Conservation (phyloP, 2,888 invertebrate genomes). For the Stomorhina lunata region DNA sequence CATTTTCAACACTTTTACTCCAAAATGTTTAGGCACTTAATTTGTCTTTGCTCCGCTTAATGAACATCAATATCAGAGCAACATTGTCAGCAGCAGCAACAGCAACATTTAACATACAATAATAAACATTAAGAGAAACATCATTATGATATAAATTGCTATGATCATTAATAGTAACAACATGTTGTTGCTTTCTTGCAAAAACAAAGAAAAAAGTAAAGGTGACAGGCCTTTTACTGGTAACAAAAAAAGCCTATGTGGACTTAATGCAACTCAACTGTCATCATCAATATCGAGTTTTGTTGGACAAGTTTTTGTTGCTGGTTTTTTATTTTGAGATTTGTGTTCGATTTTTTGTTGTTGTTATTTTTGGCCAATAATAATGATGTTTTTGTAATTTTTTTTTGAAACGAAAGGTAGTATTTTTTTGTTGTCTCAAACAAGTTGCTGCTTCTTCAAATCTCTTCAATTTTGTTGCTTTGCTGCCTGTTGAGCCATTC, state of each 20-base stretch:
- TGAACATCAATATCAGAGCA: not conserved
- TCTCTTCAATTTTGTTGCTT: slow-evolving; percentile 27
- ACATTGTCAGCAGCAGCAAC: not conserved
- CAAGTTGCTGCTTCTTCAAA: slow-evolving; percentile 64
- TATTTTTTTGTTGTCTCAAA: slow-evolving; percentile 50
- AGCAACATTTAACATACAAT: not conserved
- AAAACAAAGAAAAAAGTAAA: not conserved
- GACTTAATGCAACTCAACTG: not conserved
- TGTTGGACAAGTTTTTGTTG: slow-evolving; percentile 10
- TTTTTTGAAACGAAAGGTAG: slow-evolving; percentile 40
- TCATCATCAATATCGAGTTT: too few relatives aligned
- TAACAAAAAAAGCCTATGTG: not conserved
- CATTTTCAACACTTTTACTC: too few relatives aligned
- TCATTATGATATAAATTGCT: not conserved
- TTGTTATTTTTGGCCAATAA: slow-evolving; percentile 33
- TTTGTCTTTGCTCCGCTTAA: too few relatives aligned
- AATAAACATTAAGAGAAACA: not conserved
- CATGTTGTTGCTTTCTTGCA: not conserved
- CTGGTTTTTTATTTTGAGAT: not conserved
- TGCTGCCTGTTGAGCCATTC: slow-evolving; percentile 46
- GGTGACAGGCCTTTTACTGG: not conserved
- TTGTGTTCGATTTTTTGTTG: not conserved
- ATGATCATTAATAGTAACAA: slow-evolving; percentile 6
- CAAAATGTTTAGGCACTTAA: too few relatives aligned
- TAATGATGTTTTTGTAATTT: not conserved